Conservation (phyloP, 2,797 vertebrate genomes). For the Chelidonichthys spinosus region DNA sequence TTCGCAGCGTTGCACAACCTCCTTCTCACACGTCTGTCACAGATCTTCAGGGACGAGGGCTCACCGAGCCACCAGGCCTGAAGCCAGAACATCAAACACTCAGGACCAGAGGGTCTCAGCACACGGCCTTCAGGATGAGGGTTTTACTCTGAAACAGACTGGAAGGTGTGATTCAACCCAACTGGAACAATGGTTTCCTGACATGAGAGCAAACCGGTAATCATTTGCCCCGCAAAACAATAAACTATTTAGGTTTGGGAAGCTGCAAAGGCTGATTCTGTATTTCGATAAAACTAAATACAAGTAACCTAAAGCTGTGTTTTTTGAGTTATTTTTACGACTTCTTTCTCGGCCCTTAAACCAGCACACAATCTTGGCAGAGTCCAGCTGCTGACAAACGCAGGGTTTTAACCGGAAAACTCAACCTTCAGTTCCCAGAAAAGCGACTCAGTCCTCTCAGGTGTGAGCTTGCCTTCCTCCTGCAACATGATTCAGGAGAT, state of each 20-base stretch:
- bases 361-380: slow-evolving; percentile 13
- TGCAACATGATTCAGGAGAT: slow-evolving; percentile 47
- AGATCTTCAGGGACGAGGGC: slow-evolving; percentile 40
- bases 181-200: slow-evolving; percentile 17
- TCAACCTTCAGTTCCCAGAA: slow-evolving; percentile 40
- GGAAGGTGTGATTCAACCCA: slow-evolving; percentile 23
- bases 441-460: slow-evolving; percentile 42
- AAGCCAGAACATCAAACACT: slow-evolving; percentile 33
- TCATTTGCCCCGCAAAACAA: not conserved
- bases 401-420: slow-evolving; percentile 41
- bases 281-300: slow-evolving; percentile 25
- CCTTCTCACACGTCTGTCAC: slow-evolving; percentile 25
- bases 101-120: slow-evolving; percentile 4
- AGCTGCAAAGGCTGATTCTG: slow-evolving; percentile 8
- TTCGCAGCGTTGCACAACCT: slow-evolving; percentile 35
- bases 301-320: not conserved
- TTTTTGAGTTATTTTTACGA: slow-evolving; percentile 2
- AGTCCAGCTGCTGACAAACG: slow-evolving; percentile 45
- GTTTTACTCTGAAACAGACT: slow-evolving; percentile 22
- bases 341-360: not conserved
- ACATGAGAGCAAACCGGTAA: slow-evolving; percentile 20
- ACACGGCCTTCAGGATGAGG: slow-evolving; percentile 5
- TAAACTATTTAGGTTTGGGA: slow-evolving; percentile 4
- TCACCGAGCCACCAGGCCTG: slow-evolving; percentile 23
- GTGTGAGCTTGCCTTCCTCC: slow-evolving; percentile 62